Evolutionary conservation across 1,140 invertebrate species (phyloP).

Genomic region (Onthophagus taurus): DNA sequence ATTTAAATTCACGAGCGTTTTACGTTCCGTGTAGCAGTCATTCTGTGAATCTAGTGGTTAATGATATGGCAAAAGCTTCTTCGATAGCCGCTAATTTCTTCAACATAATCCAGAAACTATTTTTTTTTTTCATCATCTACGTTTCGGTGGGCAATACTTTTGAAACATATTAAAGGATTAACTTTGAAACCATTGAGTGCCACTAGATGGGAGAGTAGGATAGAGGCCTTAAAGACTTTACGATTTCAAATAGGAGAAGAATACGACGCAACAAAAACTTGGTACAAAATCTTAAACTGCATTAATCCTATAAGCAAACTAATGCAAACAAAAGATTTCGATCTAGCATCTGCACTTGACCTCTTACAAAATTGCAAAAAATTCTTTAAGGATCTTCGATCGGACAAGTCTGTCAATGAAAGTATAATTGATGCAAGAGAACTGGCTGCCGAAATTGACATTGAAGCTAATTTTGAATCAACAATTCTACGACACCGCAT

Average conservation of each 20-base stretch:
- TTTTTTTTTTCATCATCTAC: constrained; percentile 28
- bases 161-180: constrained; percentile 22
- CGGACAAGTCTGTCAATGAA: constrained; percentile 1
- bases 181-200: constrained; percentile 29
- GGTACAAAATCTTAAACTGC: no score
- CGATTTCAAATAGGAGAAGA: constrained; percentile 18
- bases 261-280: no score
- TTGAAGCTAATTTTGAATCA: constrained; percentile 17
- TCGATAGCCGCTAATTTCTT: constrained; percentile 20
- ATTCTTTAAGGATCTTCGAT: no score
- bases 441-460: constrained; percentile 11
- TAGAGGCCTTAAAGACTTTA: constrained; percentile 23
- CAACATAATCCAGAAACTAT: constrained; percentile 25
- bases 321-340: no score
- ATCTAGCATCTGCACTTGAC: no score
- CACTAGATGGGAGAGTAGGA: constrained; percentile 29
- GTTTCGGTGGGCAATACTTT: constrained; percentile 27
- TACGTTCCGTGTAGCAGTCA: constrained; percentile 18
- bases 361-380: no score
- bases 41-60: constrained; percentile 19
- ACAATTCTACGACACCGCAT: constrained; percentile 11
- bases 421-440: constrained; percentile 10
- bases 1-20: constrained; percentile 14
- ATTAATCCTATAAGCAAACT: no score
- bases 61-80: constrained; percentile 12